Evolutionary conservation across 2,113 vertebrate genomes (phyloP), one percentile per base, ranked within the genome.

Genomic region (Cynocephalus volans): DNA sequence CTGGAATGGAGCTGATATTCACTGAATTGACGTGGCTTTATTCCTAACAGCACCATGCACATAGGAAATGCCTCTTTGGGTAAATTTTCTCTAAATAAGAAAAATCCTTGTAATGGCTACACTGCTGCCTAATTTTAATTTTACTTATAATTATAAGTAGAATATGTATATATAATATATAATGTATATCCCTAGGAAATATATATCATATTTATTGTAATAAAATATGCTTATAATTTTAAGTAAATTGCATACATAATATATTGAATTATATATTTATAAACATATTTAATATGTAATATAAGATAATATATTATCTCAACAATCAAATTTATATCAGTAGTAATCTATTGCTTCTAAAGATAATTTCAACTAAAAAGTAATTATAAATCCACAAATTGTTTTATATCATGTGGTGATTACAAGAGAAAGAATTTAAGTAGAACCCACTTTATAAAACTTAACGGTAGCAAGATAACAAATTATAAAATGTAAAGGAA

Each of bases 51-150:
- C 50, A 93, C 2, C 4, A 62, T 50, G 28, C 1, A n/a, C 6
- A 12, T 2, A 89, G 50, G 13, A 95, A 93, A 90, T 56, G 13
- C 4, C 62, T 83, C 7, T 23, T n/a, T 87, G 94, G 89, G 21
- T 0, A 45, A 87, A 93, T 4, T 15, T 92, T 88, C 48, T 13
- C n/a, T 82, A 88, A 54, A 21, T 12, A 86, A 95, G 31, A 88
- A 97, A 97, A 95, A 72, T 1, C 10, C 15, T 85, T 64, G 21
- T 56, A 83, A 81, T 88, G 36, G 54, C 5, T 70, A 93, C 1
- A 69, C 0, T 36, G 8, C 3, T 45, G 70, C 36, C 12, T 56
- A 67, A 87, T 50, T 95, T 94, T 92, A 88, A 83, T 77, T 82
- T 77, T 62, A 79, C 4, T 84, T 87, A 86, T 60, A 88, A 48